Conservation (phyloP, 64 coral and sea anemone species). For the Actinia equina region DNA sequence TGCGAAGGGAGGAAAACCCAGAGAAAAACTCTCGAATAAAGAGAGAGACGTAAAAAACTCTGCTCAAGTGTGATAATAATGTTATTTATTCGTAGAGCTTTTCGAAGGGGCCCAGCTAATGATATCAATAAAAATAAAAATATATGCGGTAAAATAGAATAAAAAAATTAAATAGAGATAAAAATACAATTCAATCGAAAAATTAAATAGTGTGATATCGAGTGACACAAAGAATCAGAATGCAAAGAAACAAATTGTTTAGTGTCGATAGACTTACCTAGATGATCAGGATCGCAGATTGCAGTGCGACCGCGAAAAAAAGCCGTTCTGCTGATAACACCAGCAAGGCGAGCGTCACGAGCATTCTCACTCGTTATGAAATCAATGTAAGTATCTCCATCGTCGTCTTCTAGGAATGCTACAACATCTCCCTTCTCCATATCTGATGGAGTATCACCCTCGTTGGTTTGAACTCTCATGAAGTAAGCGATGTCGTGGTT, state of each 20-base stretch:
- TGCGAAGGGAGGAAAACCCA: too few species aligned
- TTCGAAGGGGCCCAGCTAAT: too few species aligned
- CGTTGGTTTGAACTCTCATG: slow-evolving; percentile 43
- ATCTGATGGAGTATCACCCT: slow-evolving; percentile 17
- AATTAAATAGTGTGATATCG: too few species aligned
- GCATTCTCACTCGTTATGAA: slow-evolving; percentile 69
- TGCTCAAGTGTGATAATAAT: too few species aligned
- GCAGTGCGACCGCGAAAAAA: slow-evolving; percentile 50
- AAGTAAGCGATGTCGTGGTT: slow-evolving; percentile 87
- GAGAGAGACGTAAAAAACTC: background rate
- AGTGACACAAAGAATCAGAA: too few species aligned
- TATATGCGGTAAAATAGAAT: too few species aligned
- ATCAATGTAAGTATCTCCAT: slow-evolving; percentile 70
- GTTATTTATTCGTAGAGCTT: too few species aligned
- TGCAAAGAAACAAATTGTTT: background rate
- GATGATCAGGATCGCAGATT: slow-evolving; percentile 22
- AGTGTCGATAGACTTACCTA: slow-evolving; percentile 17
- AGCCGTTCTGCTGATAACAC: slow-evolving; percentile 75
- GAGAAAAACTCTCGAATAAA: too few species aligned
- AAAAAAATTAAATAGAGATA: too few species aligned
- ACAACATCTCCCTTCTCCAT: slow-evolving; percentile 85
- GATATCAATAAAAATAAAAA: too few species aligned
- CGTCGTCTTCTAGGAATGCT: slow-evolving; percentile 57
- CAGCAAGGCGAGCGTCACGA: slow-evolving; percentile 46
- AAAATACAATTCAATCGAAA: too few species aligned